Evolutionary conservation across 30 jellyfish, hydroid and myxozoan genomes (phyloP), one percentile per base, ranked within the genome.

Genomic region (Aurelia sp.): DNA sequence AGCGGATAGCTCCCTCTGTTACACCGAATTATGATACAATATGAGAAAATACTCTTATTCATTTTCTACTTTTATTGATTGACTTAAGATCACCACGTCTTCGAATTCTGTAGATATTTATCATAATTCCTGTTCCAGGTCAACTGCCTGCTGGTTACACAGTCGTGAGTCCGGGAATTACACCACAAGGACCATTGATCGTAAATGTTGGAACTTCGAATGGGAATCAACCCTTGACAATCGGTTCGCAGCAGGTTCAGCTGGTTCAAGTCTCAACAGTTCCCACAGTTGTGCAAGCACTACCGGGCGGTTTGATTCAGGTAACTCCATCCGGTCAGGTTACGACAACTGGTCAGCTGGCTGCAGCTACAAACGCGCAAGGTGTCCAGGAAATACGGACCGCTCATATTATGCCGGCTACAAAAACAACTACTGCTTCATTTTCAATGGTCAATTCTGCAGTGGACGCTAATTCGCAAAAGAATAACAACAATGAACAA

Each of bases 261-360:
- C 70, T 77, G 10, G 91, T 89, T 48, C 97, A 89, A 58, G 97
- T 89, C 41, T 80, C 97, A 3, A 86, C 89, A 13, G 93, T 80
- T 12, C 55, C 55, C 55, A 74, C 97, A 6, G 89, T 89, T 23
- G 97, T 89, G 16, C 97, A 89, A 59, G 97, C 93, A 18, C 55
- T 88, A 12, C 96, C 96, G 13, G 89, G 85, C 48, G 97, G 97
- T 22, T 64, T 89, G 62, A 74, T 89, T 18, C 97, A 89, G 52
- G 93, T 89, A 50, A 81, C 97, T 13, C 97, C 97, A 3, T 52
- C 97, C 17, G 86, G 88, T 18, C 94, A 89, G 59, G 93, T 73
- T 6, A 84, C 93, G 0, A 61, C 93, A 20, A 70, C 93, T 1
- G 66, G 82, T 12, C 76, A 48, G 53, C 16, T 82, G 33, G 91